A percentile compares a stretch with the other conserved stretches of the same genome.
Conservation (phyloP, 1,140 invertebrate genomes). For the Araneus ventricosus region DNA sequence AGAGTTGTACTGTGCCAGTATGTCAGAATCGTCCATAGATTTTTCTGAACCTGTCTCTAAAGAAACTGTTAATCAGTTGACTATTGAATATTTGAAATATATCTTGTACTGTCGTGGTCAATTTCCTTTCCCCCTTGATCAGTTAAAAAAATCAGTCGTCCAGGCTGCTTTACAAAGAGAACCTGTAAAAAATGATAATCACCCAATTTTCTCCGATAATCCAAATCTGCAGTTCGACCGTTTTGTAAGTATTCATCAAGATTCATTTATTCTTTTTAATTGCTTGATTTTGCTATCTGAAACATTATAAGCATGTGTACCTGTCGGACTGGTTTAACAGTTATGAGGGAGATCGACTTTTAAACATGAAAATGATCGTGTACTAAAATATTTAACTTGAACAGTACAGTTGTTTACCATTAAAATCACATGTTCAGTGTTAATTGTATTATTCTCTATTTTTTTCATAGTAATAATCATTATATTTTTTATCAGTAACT, state of each 20-base stretch:
- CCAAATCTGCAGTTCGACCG: not conserved
- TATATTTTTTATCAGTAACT: no score
- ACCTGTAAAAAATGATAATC: not conserved
- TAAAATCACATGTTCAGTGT: not conserved
- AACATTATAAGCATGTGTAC: not conserved
- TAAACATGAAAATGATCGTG: not conserved
- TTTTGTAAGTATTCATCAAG: not conserved
- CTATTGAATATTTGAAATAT: conserved; percentile 67
- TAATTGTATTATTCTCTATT: no score
- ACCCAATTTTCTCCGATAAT: conserved; percentile 42
- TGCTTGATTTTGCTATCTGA: not conserved
- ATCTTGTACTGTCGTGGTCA: conserved; percentile 59
- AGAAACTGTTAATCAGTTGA: conserved; percentile 22
- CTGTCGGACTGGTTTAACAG: not conserved
- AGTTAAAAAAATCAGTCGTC: conserved; percentile 4
- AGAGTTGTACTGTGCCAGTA: not conserved
- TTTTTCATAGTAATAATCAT: no score
- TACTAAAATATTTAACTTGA: not conserved
- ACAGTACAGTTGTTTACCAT: not conserved
- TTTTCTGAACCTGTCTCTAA: conserved; percentile 54
- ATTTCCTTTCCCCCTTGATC: conserved; percentile 61
- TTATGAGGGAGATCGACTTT: not conserved
- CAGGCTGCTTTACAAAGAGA: not conserved
- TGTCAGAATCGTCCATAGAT: conserved; percentile 51
- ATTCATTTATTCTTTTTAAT: not conserved